Conservation (phyloP, 2,113 vertebrate species). For the Phrynosoma platyrhinos region DNA sequence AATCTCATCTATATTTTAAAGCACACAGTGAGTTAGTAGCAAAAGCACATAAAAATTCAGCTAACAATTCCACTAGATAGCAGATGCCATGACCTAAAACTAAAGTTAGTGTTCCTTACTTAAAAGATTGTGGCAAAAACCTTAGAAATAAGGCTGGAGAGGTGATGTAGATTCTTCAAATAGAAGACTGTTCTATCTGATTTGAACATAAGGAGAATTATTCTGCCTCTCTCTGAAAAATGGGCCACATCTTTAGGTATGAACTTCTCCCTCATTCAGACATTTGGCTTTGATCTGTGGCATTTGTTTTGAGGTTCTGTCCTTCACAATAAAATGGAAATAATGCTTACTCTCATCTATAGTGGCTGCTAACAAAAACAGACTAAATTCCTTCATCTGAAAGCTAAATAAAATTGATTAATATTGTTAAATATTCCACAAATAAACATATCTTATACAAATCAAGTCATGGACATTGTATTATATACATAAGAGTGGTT, state of each 20-base stretch:
- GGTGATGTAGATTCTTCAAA: background rate
- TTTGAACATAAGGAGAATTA: background rate
- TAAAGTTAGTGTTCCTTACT: background rate
- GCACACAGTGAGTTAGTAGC: background rate
- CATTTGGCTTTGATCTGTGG: background rate
- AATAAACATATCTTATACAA: slow-evolving; percentile 29
- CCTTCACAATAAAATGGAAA: background rate
- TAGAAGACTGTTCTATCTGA: background rate
- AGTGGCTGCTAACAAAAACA: background rate
- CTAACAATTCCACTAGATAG: background rate
- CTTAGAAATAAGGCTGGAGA: background rate
- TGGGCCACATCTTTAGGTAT: background rate
- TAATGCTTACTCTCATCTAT: slow-evolving; percentile 14
- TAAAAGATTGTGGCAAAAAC: background rate
- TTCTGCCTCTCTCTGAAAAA: background rate
- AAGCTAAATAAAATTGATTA: background rate
- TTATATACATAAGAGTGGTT: no score
- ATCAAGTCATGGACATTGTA: slow-evolving; percentile 28
- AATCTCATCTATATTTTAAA: slow-evolving; percentile 31
- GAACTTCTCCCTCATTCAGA: slow-evolving; percentile 6
- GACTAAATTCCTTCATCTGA: background rate
- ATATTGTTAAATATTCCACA: slow-evolving; percentile 37
- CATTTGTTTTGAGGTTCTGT: slow-evolving; percentile 36
- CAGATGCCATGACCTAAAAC: slow-evolving; percentile 37
- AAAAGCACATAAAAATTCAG: slow-evolving; percentile 14